phyloP scores from a whole-genome alignment of 92 coral and sea anemone species.

The Hydrozoanthus gracilis region DNA sequence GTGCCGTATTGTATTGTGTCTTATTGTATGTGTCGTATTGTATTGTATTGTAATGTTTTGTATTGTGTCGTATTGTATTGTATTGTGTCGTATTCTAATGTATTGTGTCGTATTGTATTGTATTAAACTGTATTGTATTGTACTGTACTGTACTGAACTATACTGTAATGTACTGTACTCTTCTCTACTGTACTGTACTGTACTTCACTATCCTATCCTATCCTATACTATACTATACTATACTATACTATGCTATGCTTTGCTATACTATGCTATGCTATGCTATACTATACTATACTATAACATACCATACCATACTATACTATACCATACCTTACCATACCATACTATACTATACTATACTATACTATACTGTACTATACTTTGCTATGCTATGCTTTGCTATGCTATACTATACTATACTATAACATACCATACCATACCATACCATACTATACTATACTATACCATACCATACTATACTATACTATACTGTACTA shows the following conservation, averaged over 20 bases:
- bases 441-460: not conserved
- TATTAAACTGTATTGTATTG: conserved; percentile 6
- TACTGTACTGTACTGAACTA: not conserved
- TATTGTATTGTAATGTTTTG: too few species aligned
- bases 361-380: conserved; percentile 6
- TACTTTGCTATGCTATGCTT: not conserved
- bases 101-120: conserved; percentile 33
- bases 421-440: too few species aligned
- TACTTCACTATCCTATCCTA: conserved; percentile 24
- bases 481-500: conserved; percentile 22
- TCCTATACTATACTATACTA: conserved; percentile 19
- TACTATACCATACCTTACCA: not conserved
- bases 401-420: not conserved
- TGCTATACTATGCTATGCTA: conserved; percentile 6
- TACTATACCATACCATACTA: not conserved
- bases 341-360: not conserved
- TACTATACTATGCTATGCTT: conserved; percentile 10
- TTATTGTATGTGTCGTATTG: too few species aligned
- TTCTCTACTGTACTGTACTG: conserved; percentile 26
- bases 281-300: not conserved
- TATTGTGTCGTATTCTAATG: too few species aligned
- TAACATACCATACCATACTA: conserved; percentile 5
- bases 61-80: too few species aligned
- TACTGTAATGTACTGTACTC: not conserved
- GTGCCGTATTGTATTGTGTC: too few species aligned